These are phyloP conservation scores for Pachyrhynchus sulphureomaculatus DNA, from an alignment of 1,140 invertebrate species.

Conservation along the genomic window DNA sequence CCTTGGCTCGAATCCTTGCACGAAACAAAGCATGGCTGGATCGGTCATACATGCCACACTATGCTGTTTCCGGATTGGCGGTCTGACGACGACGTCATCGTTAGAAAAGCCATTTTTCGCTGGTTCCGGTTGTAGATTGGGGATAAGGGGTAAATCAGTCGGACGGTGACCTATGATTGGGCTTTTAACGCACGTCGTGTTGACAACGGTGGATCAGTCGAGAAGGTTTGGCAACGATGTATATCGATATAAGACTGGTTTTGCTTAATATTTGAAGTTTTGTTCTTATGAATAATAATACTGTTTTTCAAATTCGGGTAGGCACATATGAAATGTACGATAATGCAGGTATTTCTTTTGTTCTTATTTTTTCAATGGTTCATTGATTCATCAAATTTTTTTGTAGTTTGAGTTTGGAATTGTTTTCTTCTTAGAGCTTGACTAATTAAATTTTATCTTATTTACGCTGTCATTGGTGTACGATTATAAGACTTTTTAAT, in stretches of 20 bases:
- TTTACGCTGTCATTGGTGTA: too few relatives aligned
- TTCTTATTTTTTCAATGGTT: too few relatives aligned
- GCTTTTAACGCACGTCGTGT: neutral
- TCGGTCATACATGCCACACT: conserved; percentile 37
- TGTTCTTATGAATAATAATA: too few relatives aligned
- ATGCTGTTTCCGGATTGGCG: conserved; percentile 29
- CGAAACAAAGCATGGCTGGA: conserved; percentile 47
- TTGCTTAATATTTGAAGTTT: too few relatives aligned
- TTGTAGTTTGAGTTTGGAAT: too few relatives aligned
- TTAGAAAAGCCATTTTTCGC: neutral
- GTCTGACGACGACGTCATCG: neutral
- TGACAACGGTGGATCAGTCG: neutral
- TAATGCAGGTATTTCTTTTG: too few relatives aligned
- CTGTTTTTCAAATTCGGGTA: too few relatives aligned
- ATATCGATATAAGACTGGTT: neutral
- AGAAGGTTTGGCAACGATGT: neutral
- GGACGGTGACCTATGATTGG: conserved; percentile 19
- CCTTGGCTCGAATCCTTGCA: conserved; percentile 46
- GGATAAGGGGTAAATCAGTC: conserved; percentile 15
- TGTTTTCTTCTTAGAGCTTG: too few relatives aligned
- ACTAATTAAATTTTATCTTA: too few relatives aligned
- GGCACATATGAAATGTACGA: too few relatives aligned
- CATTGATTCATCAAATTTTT: too few relatives aligned
- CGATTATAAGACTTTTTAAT: too few relatives aligned
- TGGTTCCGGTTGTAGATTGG: conserved; percentile 1